Base-by-base conservation (phyloP, 1,140 invertebrate genomes). In the Nylanderia fulva region DNA sequence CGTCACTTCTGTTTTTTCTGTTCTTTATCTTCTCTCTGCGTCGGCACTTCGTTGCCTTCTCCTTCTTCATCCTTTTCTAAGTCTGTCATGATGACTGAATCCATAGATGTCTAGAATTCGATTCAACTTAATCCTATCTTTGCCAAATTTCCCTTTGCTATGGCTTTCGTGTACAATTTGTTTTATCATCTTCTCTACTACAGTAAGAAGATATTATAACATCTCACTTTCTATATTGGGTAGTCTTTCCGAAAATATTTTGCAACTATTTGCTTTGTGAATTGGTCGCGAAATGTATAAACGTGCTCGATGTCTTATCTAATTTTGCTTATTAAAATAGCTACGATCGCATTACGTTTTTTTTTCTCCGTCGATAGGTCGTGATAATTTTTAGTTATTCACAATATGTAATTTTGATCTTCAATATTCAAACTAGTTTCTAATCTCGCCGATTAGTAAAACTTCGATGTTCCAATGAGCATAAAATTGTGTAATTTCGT, bases 61-160 rank as follows among this genome's bases (percentile, higher is more conserved):
- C 54, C 33, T 71, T 36, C 0, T 60, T 60, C 13, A 0, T 42
- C n/a, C 36, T 42, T 7, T 83, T 66, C 52, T 39, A 54, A 9
- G 80, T 87, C 42, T 42, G 36, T 86, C 74, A 24, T n/a, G n/a
- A 74, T 39, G 52, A 27, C 56, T 56, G 58, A 48, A 27, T n/a
- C n/a, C 29, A 36, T 76, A 56, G 76, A 86, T 75, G 42, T 60
- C 66, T 56, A 48, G 66, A 71, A 58, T 56, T n/a, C 48, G 54
- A 84, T 48, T 21, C 63, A 18, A 72, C 1, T 27, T 64, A 48
- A 84, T 24, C 52, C 15, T 61, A 36, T 60, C 82, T 36, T 48
- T 18, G 5, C 13, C 21, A 45, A 13, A 21, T 39, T 63, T 75
- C 27, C 21, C 45, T 39, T 82, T 69, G 60, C 45, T 54, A 48